Conservation (phyloP, 1,140 invertebrate species). For the Caenorhabditis briggsae region DNA sequence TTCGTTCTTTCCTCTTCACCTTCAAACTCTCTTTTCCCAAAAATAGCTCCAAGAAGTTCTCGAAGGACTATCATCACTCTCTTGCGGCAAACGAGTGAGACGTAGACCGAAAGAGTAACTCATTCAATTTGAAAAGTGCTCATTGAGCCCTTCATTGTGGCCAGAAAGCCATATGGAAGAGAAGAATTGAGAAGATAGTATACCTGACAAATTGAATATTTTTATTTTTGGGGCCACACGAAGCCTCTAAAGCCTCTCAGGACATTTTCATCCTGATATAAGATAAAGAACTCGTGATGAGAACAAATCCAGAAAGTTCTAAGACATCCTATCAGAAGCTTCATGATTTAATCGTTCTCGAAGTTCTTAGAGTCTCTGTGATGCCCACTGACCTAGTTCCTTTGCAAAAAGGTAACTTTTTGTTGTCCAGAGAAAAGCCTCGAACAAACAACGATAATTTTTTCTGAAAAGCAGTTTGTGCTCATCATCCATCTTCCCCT, state of each 20-base stretch:
- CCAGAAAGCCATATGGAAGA: background rate
- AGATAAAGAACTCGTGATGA: background rate
- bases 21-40: background rate
- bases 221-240: background rate
- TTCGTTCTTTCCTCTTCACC: background rate
- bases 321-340: background rate
- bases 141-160: slow-evolving; percentile 25
- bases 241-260: background rate
- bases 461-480: slow-evolving; percentile 16
- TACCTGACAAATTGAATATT: slow-evolving; percentile 42
- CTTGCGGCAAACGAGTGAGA: background rate
- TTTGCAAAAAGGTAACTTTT: background rate
- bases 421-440: background rate
- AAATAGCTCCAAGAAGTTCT: background rate
- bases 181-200: background rate
- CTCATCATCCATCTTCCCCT: slow-evolving; percentile 49
- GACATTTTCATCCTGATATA: background rate
- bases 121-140: slow-evolving; percentile 51
- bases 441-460: slow-evolving; percentile 36
- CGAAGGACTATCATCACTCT: background rate
- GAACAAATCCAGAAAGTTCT: background rate
- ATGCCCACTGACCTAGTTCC: too few relatives aligned
- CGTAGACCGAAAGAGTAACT: slow-evolving; percentile 10
- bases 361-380: too few relatives aligned
- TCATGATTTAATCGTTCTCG: background rate